Evolutionary conservation across 35 echinoderm and acorn worm genomes (phyloP), one percentile per base, ranked within the genome.

Genomic region (Holothuria glaberrima): DNA sequence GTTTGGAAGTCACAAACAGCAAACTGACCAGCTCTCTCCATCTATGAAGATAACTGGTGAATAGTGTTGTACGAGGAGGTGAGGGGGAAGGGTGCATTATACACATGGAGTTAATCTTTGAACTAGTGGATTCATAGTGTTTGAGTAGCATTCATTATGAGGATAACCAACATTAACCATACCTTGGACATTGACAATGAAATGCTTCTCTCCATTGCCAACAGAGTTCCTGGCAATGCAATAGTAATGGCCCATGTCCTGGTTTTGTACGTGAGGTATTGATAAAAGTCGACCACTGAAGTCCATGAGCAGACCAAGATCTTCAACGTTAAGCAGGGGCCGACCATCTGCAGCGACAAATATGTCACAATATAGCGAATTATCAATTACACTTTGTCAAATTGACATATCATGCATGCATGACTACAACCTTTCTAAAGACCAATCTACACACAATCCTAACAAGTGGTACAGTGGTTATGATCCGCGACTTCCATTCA

Each of bases 111-210:
- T n/a, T n/a, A n/a, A n/a, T n/a, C n/a, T n/a, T n/a, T n/a, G n/a
- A n/a, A n/a, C n/a, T n/a, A n/a, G n/a, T n/a, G n/a, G n/a, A n/a
- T n/a, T n/a, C n/a, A n/a, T n/a, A n/a, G n/a, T n/a, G n/a, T n/a
- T n/a, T n/a, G n/a, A n/a, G n/a, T n/a, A n/a, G n/a, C n/a, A n/a
- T n/a, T n/a, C n/a, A n/a, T n/a, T n/a, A n/a, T n/a, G n/a, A n/a
- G n/a, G n/a, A n/a, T n/a, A 69, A 69, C 22, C 0, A 4, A 29
- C 66, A 69, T 9, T 9, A 54, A 54, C 9, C 3, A 89, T 64
- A 99, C 97, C 91, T 75, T 95, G 88, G 25, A 99, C 94, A 77
- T 86, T 61, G 19, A 99, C 75, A 18, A 57, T 34, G 64, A 93
- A 95, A 70, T 95, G 88, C 41, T 88, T 90, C 17, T 70, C 46